Evolutionary conservation across 2,888 invertebrate species (phyloP).

Genomic region (Helleia helle): DNA sequence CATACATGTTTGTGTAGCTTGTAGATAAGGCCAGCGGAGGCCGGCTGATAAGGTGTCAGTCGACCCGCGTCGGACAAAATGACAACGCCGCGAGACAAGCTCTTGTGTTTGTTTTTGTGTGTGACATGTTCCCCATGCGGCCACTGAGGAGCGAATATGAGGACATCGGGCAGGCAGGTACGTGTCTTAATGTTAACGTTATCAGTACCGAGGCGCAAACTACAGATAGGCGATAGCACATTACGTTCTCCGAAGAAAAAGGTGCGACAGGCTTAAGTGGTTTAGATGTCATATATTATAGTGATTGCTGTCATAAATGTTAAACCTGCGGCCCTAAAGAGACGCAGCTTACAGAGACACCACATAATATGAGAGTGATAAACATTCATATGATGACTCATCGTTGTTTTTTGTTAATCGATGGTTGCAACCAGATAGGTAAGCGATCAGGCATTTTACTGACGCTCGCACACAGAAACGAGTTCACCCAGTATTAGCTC

Average conservation of each 20-base stretch:
- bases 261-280: neutral
- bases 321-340: no score
- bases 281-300: neutral
- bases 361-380: no score
- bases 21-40: neutral
- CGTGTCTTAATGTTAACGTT: neutral
- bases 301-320: neutral
- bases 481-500: no score
- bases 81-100: neutral
- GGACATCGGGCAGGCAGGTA: slow-evolving; percentile 22
- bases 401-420: no score
- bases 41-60: neutral
- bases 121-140: slow-evolving; percentile 23
- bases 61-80: slow-evolving; percentile 9
- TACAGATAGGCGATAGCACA: neutral
- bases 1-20: neutral
- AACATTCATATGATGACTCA: no score
- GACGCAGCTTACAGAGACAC: no score
- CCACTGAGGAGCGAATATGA: slow-evolving; percentile 27
- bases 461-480: no score
- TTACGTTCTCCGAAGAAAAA: no score
- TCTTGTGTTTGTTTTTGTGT: slow-evolving; percentile 2
- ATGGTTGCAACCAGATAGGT: no score
- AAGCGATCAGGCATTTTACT: no score
- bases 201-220: neutral